phyloP scores from a whole-genome alignment of 2,888 invertebrate species.

The Hemicrepidius hirtus region DNA sequence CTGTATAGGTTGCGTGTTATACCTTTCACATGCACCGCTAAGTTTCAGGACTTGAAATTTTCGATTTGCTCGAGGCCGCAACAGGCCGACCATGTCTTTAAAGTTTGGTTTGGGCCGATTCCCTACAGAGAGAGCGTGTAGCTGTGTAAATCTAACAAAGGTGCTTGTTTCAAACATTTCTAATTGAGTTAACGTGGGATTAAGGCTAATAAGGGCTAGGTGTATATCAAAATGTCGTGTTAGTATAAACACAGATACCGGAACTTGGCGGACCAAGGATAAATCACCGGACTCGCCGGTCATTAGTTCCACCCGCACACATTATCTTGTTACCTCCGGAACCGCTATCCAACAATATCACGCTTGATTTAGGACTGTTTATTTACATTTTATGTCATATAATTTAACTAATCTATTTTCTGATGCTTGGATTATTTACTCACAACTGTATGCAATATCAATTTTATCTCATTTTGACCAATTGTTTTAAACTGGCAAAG shows the following conservation, averaged over 20 bases:
- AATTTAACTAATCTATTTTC: slow-evolving; percentile 37
- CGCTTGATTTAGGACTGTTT: slow-evolving; percentile 63
- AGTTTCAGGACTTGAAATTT: background rate
- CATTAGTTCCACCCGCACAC: slow-evolving; percentile 71
- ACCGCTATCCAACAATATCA: slow-evolving; percentile 63
- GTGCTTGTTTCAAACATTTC: slow-evolving; percentile 61
- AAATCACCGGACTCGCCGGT: slow-evolving; percentile 72
- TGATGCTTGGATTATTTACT: background rate
- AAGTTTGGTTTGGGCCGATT: slow-evolving; percentile 24
- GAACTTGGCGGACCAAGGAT: slow-evolving; percentile 67
- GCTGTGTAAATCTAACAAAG: slow-evolving; percentile 50
- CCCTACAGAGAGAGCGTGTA: slow-evolving; percentile 33
- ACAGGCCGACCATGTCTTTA: slow-evolving; percentile 11
- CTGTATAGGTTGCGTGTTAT: slow-evolving; percentile 7
- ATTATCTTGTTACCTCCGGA: slow-evolving; percentile 69
- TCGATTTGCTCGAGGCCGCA: background rate
- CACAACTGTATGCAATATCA: background rate
- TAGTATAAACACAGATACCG: slow-evolving; percentile 68
- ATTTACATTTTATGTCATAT: slow-evolving; percentile 57
- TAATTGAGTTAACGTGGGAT: slow-evolving; percentile 69
- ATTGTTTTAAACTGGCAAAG: no score
- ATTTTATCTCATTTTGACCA: slow-evolving; percentile 1
- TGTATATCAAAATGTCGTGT: slow-evolving; percentile 69
- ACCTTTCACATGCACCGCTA: slow-evolving; percentile 11
- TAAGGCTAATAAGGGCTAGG: slow-evolving; percentile 69